Evolutionary conservation across 2,113 vertebrate genomes (phyloP), one percentile per base, ranked within the genome.

Genomic region (Leptobrachium leishanense): DNA sequence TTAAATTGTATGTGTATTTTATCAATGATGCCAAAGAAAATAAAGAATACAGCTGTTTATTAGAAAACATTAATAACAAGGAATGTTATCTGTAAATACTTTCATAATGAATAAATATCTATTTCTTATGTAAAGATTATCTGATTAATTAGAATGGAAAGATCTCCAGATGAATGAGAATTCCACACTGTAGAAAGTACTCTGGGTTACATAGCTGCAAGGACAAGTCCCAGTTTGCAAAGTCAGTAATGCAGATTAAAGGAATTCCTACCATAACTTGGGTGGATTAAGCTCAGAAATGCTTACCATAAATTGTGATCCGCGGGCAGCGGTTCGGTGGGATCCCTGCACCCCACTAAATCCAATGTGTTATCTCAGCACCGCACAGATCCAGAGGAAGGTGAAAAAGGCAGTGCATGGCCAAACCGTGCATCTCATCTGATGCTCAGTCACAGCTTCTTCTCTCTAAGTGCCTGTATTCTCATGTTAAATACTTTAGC

Each of bases 231-330:
- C 65, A 11, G 65, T 54, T 59, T 68, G 53, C 40, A 12, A 42
- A 6, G 40, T 68, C 15, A 59, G 40, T 12, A 42, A 76, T 59
- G 66, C 50, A 76, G 75, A 76, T 76, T 76, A 76, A 10, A 68
- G 12, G 66, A 76, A 76, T 76, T 76, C 75, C 66, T 68, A 63
- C 75, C 75, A 76, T 76, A 76, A 68, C 65, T 76, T 43, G 5
- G 68, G 65, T 76, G 68, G 75, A 76, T 76, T 76, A 76, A 39
- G 31, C 53, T 57, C 9, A 76, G 75, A 68, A 31, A 46, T 43
- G 41, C 75, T 76, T 76, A 76, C 75, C 75, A 76, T 54, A 76
- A 40, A 76, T 46, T 68, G 66, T 39, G 66, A 7, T 76, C 54
- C 44, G 2, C 50, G 66, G 74, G 63, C 57, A 67, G 63, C 74